These are phyloP conservation scores for Triops longicaudatus DNA, from an alignment of 1,140 invertebrate species.

Conservation along the genomic window DNA sequence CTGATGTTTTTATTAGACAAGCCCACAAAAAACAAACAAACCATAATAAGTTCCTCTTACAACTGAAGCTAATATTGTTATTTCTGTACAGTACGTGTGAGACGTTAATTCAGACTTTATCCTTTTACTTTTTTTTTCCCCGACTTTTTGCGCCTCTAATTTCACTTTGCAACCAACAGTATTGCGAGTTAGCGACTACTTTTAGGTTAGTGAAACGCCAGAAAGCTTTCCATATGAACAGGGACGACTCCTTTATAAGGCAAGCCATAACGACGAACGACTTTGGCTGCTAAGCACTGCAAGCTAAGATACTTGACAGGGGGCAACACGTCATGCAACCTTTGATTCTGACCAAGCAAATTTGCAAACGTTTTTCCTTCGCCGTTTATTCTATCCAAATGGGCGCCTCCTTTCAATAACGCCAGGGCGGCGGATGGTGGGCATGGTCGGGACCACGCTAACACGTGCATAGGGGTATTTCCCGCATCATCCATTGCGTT, in stretches of 20 bases:
- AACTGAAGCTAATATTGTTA: no score
- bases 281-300: slow-evolving; percentile 68
- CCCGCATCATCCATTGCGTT: slow-evolving; percentile 56
- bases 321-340: slow-evolving; percentile 58
- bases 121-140: no score
- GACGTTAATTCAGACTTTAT: no score
- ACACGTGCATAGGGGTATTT: slow-evolving; percentile 75
- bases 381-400: slow-evolving; percentile 77
- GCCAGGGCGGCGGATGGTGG: slow-evolving; percentile 49
- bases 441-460: slow-evolving; percentile 51
- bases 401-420: slow-evolving; percentile 67
- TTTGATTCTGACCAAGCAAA: slow-evolving; percentile 50
- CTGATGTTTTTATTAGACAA: no score
- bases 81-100: no score
- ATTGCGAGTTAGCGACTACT: no score
- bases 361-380: slow-evolving; percentile 65
- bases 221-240: slow-evolving; percentile 44
- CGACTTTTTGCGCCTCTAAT: no score
- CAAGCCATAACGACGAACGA: slow-evolving; percentile 55
- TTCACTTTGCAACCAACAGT: no score
- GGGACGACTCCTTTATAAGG: slow-evolving; percentile 54
- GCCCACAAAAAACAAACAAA: no score
- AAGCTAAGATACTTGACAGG: slow-evolving; percentile 67
- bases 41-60: no score
- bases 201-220: slow-evolving; percentile 44